Percentiles rank a stretch among this genome's conserved stretches.
Evolutionary conservation across 2,797 vertebrate species (phyloP).

Genomic region (Brotula barbata): DNA sequence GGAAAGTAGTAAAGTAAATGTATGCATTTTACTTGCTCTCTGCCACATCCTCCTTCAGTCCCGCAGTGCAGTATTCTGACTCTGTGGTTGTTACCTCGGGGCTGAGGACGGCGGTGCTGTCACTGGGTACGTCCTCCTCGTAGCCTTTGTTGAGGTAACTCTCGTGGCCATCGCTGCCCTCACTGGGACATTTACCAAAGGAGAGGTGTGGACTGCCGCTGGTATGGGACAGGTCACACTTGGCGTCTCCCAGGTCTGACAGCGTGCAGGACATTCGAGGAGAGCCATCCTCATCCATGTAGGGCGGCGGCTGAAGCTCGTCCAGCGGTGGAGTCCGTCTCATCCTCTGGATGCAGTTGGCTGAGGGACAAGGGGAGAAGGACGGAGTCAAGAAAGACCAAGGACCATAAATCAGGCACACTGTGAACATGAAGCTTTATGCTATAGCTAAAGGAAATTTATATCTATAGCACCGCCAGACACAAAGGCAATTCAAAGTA

Average conservation of each 20-base stretch:
- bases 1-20: too few relatives aligned
- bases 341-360: conserved; percentile 97
- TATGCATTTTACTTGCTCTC: too few relatives aligned
- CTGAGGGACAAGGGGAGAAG: conserved; percentile 49
- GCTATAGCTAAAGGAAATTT: too few relatives aligned
- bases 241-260: conserved; percentile 90
- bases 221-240: conserved; percentile 89
- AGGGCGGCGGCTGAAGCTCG: conserved; percentile 94
- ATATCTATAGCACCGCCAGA: too few relatives aligned
- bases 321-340: conserved; percentile 93
- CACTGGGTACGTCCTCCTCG: conserved; percentile 95
- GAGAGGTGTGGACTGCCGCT: conserved; percentile 92
- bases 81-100: conserved; percentile 84
- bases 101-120: conserved; percentile 94
- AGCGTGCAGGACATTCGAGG: conserved; percentile 92
- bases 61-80: too few relatives aligned
- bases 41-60: too few relatives aligned
- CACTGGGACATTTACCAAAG: conserved; percentile 90
- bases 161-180: conserved; percentile 86
- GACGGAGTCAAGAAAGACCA: not conserved
- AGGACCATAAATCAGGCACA: not conserved
- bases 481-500: too few relatives aligned
- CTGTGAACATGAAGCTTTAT: too few relatives aligned
- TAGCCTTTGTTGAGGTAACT: conserved; percentile 94
- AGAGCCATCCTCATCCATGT: conserved; percentile 95